A percentile compares a stretch with the other conserved stretches of the same genome.
Conservation (phyloP, 2,113 vertebrate genomes). For the Thunnus maccoyii region DNA sequence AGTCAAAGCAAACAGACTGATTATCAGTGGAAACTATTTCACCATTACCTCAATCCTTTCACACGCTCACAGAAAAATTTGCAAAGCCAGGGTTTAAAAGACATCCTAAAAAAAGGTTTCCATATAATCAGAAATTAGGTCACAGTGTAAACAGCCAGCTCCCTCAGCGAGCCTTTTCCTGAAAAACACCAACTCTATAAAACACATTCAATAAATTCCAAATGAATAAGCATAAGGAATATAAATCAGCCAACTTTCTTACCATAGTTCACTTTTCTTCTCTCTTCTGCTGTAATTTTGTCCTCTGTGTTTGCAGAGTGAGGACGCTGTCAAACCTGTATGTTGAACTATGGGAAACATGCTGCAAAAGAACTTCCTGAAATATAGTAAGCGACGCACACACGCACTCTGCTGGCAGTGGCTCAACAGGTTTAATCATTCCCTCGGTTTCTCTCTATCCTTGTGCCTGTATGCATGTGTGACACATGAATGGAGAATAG, state of each 20-base stretch:
- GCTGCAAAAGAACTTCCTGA: conserved; percentile 58
- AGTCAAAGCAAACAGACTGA: neutral
- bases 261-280: neutral
- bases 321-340: conserved; percentile 23
- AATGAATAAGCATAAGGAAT: neutral
- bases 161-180: neutral
- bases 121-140: conserved; percentile 6
- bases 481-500: neutral
- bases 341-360: conserved; percentile 13
- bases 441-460: conserved; percentile 37
- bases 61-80: neutral
- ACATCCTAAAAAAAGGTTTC: neutral
- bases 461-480: neutral
- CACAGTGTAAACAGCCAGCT: neutral
- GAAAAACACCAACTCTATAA: neutral
- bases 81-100: neutral
- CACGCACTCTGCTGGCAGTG: conserved; percentile 6
- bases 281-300: neutral
- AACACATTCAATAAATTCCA: neutral
- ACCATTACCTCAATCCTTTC: neutral
- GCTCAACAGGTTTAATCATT: conserved; percentile 70
- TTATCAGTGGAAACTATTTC: neutral
- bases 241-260: neutral
- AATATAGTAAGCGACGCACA: conserved; percentile 40
- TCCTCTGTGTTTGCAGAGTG: neutral